Base-by-base conservation (phyloP, 2,113 vertebrate genomes). In the Psittacus erithacus region DNA sequence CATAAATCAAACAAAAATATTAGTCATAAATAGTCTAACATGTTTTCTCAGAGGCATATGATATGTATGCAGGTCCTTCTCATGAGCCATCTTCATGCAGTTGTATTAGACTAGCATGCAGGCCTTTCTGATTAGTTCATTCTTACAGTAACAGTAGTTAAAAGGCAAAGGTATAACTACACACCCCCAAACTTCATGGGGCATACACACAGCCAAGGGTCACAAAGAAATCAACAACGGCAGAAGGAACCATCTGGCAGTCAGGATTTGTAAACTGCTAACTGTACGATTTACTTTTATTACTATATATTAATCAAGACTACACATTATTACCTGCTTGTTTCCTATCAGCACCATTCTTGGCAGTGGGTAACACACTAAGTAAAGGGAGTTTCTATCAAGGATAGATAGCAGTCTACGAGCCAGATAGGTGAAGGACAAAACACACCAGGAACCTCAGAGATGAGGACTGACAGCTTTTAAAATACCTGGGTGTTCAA, bases 1-100 rank as follows among this genome's bases (percentile, higher is more conserved):
- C 77, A 86, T 92, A 92, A 93, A 93, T 89, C 62, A 87, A 75
- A 53, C 16, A 86, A 87, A 93, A 93, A 52, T 70, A 75, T 71
- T 79, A 73, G 38, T 68, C 65, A 91, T 63, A 89, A 93, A 82
- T 27, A 91, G 65, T 73, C 65, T 62, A 82, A 53, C 2, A 6
- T 69, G 29, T 81, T 93, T 96, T 94, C 82, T 92, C 49, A 50
- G 19, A 82, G 46, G 49, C 31, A 53, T 65, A 49, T 55, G 44
- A 86, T 83, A 55, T 46, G 64, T 25, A 80, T 83, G 84, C 46
- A 83, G 70, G 68, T 90, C 20, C 35, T 83, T 92, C 79, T 80
- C 59, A 74, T 67, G 79, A 88, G 80, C 90, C 60, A 80, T 86
- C 46, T 78, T 87, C 60, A 86, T 70, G 60, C 33, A 67, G 12